Evolutionary conservation across 2,888 invertebrate species (phyloP), one percentile per base, ranked within the genome.

Genomic region (Pycnomerus fuliginosus): DNA sequence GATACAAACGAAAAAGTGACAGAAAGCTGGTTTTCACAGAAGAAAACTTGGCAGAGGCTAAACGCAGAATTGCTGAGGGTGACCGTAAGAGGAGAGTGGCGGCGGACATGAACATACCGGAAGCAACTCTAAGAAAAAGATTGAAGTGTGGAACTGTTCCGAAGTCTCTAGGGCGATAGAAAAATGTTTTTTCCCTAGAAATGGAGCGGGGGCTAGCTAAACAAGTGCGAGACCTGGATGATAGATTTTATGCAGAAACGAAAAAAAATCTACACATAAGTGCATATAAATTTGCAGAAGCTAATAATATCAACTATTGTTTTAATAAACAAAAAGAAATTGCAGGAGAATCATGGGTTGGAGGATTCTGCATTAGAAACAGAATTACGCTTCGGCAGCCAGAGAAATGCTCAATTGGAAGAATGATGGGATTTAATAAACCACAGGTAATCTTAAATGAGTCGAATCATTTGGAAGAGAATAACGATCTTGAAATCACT

Each of bases 231-330:
- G 27, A 41, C 16, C 24, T 42, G 17, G 28, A 42, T 16, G 15
- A 12, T n/a, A 15, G 17, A 7, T 42, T 42, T n/a, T 38, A 42
- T 36, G 42, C 35, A 20, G 15, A 37, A 25, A 42, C 42, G 11
- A 39, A 17, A 8, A 12, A 40, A 29, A 15, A 38, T 12, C 17
- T 42, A 12, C 15, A 11, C 10, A 5, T 10, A 10, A 37, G 36
- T 12, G 42, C 28, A 4, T 31, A 31, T 34, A 22, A 39, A 14
- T 39, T 31, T 32, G 22, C 31, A 20, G 31, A 31, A 4, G 2
- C 5, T 12, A 15, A 38, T 27, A 11, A 11, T 10, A 7, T 27
- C 5, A 4, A 4, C 4, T 5, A 27, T 10, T 4, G 10, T 10
- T 27, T 27, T 10, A 27, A 27, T 11, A 27, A 27, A 11, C 5